Conservation (phyloP, 2,797 vertebrate genomes). For the Trachops cirrhosus region DNA sequence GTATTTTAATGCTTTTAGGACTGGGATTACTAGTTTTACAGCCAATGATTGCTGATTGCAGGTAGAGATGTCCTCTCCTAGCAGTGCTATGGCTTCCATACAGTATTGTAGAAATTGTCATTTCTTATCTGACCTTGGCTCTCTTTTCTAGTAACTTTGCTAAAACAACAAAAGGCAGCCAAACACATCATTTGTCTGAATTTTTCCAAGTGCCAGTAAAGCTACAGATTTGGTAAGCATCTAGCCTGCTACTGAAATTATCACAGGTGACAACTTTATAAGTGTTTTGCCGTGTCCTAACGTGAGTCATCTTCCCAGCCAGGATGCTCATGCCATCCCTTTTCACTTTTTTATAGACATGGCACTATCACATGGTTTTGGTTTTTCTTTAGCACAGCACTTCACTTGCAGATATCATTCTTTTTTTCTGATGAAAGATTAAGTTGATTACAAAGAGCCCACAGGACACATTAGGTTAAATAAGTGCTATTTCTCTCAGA, state of each 20-base stretch:
- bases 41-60: conserved; percentile 41
- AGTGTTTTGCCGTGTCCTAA: background rate
- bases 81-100: conserved; percentile 17
- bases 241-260: background rate
- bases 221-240: background rate
- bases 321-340: background rate
- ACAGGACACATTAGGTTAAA: background rate
- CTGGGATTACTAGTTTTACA: background rate
- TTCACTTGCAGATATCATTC: background rate
- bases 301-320: background rate
- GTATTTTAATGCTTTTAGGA: conserved; percentile 12
- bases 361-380: background rate
- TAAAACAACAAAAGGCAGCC: conserved; percentile 47
- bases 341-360: background rate
- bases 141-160: conserved; percentile 38
- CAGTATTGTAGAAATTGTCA: conserved; percentile 25
- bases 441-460: background rate
- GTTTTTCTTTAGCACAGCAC: background rate
- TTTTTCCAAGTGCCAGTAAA: conserved; percentile 49
- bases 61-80: conserved; percentile 41
- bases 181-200: conserved; percentile 36
- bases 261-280: background rate
- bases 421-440: background rate
- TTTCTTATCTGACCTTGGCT: conserved; percentile 52
- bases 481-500: background rate